Conservation (phyloP, 2,888 invertebrate species). For the Tenodera sinensis region DNA sequence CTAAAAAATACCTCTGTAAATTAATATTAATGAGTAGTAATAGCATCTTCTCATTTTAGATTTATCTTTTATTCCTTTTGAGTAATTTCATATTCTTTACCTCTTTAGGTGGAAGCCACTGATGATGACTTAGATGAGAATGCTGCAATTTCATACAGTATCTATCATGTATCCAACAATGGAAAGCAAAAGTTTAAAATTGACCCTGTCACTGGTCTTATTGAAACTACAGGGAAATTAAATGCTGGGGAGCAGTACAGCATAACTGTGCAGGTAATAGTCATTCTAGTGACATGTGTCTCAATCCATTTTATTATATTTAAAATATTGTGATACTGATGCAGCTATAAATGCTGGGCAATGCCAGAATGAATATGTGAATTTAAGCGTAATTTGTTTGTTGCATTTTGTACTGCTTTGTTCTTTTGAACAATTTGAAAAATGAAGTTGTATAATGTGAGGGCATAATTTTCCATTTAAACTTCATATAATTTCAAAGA, state of each 20-base stretch:
- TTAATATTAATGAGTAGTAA: no score
- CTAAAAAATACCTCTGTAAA: no score
- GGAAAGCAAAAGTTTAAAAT: slow-evolving; percentile 83
- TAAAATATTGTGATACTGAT: no score
- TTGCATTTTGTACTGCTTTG: no score
- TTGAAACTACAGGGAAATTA: slow-evolving; percentile 73
- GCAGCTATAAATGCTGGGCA: no score
- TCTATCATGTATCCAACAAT: slow-evolving; percentile 88
- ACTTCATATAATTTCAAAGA: no score
- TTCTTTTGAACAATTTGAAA: no score
- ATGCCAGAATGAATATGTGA: no score
- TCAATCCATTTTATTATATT: no score
- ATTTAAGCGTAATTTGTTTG: no score
- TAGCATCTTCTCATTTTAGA: neutral
- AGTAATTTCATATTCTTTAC: neutral
- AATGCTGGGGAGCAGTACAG: slow-evolving; percentile 87
- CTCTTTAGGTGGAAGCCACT: slow-evolving; percentile 66
- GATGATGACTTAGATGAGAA: slow-evolving; percentile 86
- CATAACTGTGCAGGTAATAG: slow-evolving; percentile 68
- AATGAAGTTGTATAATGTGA: no score
- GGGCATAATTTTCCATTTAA: no score
- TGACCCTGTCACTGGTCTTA: slow-evolving; percentile 69
- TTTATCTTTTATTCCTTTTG: neutral
- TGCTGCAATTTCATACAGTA: slow-evolving; percentile 75
- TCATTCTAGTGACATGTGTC: neutral